These are phyloP conservation scores for Tetrapedia diversipes DNA, from an alignment of 2,888 invertebrate genomes.

Conservation along the genomic window DNA sequence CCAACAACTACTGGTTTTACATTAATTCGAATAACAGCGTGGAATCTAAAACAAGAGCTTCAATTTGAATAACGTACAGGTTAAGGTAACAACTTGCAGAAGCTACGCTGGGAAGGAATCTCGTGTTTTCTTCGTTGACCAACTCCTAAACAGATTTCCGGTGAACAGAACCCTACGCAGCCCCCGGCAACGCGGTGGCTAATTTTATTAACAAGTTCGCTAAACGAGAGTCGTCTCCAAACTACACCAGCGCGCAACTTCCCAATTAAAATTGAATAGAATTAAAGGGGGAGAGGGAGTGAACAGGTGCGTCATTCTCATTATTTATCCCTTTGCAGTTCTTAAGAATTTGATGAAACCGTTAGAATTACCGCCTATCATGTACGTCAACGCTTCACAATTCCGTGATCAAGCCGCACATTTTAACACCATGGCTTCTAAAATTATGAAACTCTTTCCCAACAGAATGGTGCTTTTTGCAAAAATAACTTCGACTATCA, in stretches of 20 bases:
- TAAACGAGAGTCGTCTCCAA: conserved; percentile 1
- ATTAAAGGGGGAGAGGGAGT: conserved; percentile 3
- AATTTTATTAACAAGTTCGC: conserved; percentile 38
- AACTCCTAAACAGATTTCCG: not conserved
- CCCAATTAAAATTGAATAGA: conserved; percentile 27
- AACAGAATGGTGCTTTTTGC: too few species aligned
- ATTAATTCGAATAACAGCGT: too few species aligned
- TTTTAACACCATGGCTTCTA: too few species aligned
- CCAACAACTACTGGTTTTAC: too few species aligned
- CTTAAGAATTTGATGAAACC: not conserved
- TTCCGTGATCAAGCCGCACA: too few species aligned
- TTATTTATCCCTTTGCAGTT: not conserved
- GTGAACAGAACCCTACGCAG: not conserved
- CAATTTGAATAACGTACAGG: not conserved
- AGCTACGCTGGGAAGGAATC: not conserved
- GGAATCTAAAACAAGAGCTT: not conserved
- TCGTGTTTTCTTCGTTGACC: not conserved
- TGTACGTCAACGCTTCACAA: too few species aligned
- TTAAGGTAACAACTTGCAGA: too few species aligned
- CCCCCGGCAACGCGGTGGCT: not conserved
- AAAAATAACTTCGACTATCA: too few species aligned
- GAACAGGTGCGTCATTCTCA: not conserved
- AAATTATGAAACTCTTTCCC: too few species aligned
- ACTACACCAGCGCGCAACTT: conserved; percentile 5
- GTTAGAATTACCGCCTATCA: too few species aligned